Percentiles rank a stretch among this genome's conserved stretches.
Conservation (phyloP, 2,113 vertebrate species). For the Chaetops frenatus region DNA sequence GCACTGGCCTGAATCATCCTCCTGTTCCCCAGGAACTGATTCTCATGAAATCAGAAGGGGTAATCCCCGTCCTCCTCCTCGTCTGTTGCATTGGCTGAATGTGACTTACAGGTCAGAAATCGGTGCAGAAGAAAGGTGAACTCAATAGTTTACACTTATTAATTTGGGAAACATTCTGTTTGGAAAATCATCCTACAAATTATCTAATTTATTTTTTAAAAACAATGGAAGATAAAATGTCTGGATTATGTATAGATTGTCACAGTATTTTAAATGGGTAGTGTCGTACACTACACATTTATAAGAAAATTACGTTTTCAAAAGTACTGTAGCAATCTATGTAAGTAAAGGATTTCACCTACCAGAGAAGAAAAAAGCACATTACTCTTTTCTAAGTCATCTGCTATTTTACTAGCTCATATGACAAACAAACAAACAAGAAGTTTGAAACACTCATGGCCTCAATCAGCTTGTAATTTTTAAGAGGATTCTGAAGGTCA, state of each 20-base stretch:
- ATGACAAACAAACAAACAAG: slow-evolving; percentile 5
- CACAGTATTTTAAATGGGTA: neutral
- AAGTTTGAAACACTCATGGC: neutral
- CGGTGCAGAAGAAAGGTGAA: accelerated
- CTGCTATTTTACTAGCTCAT: neutral
- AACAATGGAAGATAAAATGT: neutral
- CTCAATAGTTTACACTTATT: neutral
- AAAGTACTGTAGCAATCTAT: neutral
- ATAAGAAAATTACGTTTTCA: neutral
- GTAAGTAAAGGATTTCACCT: neutral
- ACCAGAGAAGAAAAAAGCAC: neutral
- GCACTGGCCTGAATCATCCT: neutral
- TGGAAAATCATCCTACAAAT: neutral
- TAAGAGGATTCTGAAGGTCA: slow-evolving; percentile 68
- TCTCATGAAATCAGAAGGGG: neutral
- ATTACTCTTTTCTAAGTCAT: neutral
- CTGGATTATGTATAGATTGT: neutral
- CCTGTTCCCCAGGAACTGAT: neutral
- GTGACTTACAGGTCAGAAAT: neutral
- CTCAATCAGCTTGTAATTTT: slow-evolving; percentile 41
- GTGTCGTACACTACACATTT: neutral
- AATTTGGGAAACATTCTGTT: neutral
- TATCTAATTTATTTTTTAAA: neutral
- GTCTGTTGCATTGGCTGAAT: neutral
- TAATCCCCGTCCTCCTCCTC: neutral